Conservation (phyloP, 2,888 invertebrate genomes). For the Galerucella nymphaeae region DNA sequence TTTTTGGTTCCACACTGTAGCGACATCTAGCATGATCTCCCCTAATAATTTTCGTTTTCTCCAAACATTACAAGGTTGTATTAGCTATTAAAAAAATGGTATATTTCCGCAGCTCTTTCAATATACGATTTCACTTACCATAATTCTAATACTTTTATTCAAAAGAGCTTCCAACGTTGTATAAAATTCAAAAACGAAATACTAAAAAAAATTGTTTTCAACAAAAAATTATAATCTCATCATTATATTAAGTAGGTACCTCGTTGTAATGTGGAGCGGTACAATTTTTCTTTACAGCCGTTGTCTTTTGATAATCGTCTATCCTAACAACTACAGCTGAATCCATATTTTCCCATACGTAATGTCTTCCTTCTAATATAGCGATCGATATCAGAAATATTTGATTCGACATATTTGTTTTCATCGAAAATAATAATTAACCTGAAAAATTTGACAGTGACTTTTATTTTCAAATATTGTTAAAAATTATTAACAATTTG, state of each 20-base stretch:
- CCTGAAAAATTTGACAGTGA: conserved; percentile 1
- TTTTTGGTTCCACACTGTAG: conserved; percentile 78
- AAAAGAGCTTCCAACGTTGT: conserved; percentile 70
- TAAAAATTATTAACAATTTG: too few relatives aligned
- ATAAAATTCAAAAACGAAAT: conserved; percentile 75
- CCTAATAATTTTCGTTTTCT: conserved; percentile 70
- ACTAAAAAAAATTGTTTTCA: conserved; percentile 65
- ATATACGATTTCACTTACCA: conserved; percentile 63
- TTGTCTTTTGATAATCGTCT: conserved; percentile 71
- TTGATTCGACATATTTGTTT: conserved; percentile 54
- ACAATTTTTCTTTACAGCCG: conserved; percentile 69
- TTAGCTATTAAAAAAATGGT: conserved; percentile 51
- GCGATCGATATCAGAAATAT: conserved; percentile 73
- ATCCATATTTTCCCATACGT: conserved; percentile 67
- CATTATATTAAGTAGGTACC: conserved; percentile 62
- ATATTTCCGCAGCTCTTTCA: too few relatives aligned
- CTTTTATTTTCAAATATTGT: neutral
- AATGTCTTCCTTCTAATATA: conserved; percentile 74
- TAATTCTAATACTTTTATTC: conserved; percentile 70
- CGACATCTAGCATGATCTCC: conserved; percentile 72
- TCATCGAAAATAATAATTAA: neutral
- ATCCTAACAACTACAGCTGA: conserved; percentile 73
- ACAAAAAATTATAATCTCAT: neutral
- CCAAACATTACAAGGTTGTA: conserved; percentile 59
- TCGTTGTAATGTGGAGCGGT: conserved; percentile 77